Conservation (phyloP, 1,140 invertebrate species). For the Dinoponera quadriceps region DNA sequence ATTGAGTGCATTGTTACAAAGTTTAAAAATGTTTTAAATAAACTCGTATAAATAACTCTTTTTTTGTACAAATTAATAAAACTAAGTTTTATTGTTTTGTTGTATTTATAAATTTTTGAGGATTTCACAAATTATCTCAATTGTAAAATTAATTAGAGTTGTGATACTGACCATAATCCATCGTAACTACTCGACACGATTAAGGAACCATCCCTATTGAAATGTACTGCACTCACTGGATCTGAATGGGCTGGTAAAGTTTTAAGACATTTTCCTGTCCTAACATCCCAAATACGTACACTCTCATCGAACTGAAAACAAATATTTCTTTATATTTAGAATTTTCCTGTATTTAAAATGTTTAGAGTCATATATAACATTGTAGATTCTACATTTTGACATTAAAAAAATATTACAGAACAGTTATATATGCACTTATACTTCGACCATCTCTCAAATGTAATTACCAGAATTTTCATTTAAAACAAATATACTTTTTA, state of each 20-base stretch:
- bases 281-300: conserved; percentile 99
- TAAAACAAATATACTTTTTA: background rate
- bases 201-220: conserved; percentile 98
- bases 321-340: background rate
- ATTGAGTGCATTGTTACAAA: background rate
- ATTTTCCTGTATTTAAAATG: background rate
- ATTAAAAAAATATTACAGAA: conserved; percentile 68
- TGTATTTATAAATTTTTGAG: background rate
- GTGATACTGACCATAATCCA: conserved; percentile 94
- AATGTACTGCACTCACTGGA: conserved; percentile 99
- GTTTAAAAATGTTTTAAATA: background rate
- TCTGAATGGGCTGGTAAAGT: conserved; percentile 99
- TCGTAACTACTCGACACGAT: conserved; percentile 99
- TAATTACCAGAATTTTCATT: background rate
- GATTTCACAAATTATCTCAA: background rate
- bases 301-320: conserved; percentile 97
- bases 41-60: too few relatives aligned
- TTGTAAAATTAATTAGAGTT: conserved; percentile 12
- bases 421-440: conserved; percentile 21
- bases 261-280: conserved; percentile 99
- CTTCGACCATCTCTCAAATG: background rate
- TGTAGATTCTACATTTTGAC: background rate
- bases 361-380: background rate
- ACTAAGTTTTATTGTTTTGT: too few relatives aligned
- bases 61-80: too few relatives aligned